Percentiles rank a stretch among this genome's conserved stretches.
These are phyloP conservation scores for Diarsia rubi DNA, from an alignment of 2,888 invertebrate species.

Conservation along the genomic window DNA sequence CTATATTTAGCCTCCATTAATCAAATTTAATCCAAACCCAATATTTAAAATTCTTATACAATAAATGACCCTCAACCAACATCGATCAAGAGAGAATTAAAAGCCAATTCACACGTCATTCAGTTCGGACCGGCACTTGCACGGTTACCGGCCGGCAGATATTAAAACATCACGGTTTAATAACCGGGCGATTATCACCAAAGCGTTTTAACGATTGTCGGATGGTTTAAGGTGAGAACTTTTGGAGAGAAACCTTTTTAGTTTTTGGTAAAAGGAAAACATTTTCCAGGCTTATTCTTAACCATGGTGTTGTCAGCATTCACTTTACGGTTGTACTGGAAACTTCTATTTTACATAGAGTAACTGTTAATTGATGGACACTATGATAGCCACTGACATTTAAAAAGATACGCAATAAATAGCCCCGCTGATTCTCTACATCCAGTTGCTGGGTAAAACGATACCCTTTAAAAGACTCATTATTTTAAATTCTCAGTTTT, in stretches of 20 bases:
- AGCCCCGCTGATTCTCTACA: not conserved
- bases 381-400: too few relatives aligned
- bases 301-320: not conserved
- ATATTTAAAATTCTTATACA: constrained; percentile 29
- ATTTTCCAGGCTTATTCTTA: not conserved
- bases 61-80: constrained; percentile 31
- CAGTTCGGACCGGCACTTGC: constrained; percentile 30
- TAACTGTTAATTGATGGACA: too few relatives aligned
- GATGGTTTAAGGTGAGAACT: constrained; percentile 53
- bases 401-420: too few relatives aligned
- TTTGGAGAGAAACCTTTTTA: not conserved
- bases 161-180: constrained; percentile 75
- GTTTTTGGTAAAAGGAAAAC: not conserved
- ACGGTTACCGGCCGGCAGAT: constrained; percentile 63
- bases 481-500: not conserved
- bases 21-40: constrained; percentile 10
- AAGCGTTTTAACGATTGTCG: constrained; percentile 72
- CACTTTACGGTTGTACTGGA: not conserved
- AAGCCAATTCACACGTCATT: constrained; percentile 62
- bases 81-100: constrained; percentile 55
- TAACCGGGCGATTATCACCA: constrained; percentile 73
- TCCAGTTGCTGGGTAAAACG: not conserved
- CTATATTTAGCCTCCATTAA: constrained; percentile 20
- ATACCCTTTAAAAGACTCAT: not conserved
- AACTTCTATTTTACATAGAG: not conserved